Percentiles rank a stretch among this genome's conserved stretches.
Conservation (phyloP, 1,140 invertebrate genomes). For the Lycorma delicatula region DNA sequence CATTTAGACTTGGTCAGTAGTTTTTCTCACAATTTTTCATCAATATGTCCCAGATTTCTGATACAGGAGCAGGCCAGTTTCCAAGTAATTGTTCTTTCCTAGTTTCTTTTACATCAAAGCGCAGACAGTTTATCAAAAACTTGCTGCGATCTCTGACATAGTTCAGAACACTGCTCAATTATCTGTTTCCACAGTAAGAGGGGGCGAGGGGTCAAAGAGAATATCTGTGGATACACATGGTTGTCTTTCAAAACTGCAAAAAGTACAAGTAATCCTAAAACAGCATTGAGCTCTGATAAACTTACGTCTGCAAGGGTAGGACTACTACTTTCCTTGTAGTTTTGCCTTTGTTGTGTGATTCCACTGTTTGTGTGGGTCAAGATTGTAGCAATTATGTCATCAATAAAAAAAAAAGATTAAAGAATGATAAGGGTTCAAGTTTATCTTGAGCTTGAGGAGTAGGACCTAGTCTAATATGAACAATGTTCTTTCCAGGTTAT, state of each 20-base stretch:
- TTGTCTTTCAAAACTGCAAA: conserved; percentile 29
- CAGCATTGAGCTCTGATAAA: conserved; percentile 16
- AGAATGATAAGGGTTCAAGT: conserved; percentile 3
- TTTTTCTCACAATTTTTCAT: not conserved
- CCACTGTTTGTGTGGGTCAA: conserved; percentile 8
- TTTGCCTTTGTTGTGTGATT: conserved; percentile 3
- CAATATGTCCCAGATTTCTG: not conserved
- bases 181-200: conserved; percentile 21
- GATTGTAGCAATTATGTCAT: conserved; percentile 1
- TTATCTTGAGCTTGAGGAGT: not conserved
- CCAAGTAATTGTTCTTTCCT: conserved; percentile 13
- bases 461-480: conserved; percentile 2
- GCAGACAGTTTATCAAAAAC: conserved; percentile 20
- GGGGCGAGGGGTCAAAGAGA: conserved; percentile 28
- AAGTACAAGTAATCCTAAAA: conserved; percentile 26
- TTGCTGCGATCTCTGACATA: no score
- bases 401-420: conserved; percentile 1
- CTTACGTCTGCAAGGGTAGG: conserved; percentile 2
- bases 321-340: not conserved
- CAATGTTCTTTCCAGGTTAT: no score
- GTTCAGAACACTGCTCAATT: no score
- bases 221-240: conserved; percentile 23
- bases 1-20: no score
- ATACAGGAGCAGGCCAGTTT: not conserved
- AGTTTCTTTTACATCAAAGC: conserved; percentile 26